Evolutionary conservation across 2,113 vertebrate species (phyloP).

Genomic region (Anolis sagrei): DNA sequence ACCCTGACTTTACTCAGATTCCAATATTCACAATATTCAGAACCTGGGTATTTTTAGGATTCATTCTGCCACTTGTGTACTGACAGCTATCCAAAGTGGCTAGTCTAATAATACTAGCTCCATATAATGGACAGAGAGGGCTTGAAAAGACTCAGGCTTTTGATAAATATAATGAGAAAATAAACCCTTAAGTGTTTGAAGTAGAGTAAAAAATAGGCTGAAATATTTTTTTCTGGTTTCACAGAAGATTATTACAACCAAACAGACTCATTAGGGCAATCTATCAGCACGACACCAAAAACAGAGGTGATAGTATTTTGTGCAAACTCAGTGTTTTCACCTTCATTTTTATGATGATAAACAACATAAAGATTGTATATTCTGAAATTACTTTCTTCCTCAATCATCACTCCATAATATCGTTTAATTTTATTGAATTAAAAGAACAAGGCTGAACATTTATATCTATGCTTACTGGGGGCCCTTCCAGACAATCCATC

Average conservation of each 20-base stretch:
- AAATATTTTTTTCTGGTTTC: slow-evolving; percentile 1
- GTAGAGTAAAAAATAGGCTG: neutral
- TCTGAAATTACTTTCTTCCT: neutral
- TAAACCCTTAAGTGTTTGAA: neutral
- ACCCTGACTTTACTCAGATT: no score
- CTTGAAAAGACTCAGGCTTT: neutral
- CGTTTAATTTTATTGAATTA: neutral
- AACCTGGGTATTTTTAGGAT: neutral
- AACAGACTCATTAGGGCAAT: neutral
- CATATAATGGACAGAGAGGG: neutral
- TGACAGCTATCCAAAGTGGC: neutral
- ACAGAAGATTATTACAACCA: slow-evolving; percentile 2
- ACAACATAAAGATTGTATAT: neutral
- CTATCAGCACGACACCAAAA: slow-evolving; percentile 1
- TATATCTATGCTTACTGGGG: neutral
- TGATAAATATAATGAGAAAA: neutral
- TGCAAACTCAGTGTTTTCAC: neutral
- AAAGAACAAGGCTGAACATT: neutral
- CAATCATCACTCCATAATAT: neutral
- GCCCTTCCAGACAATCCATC: no score
- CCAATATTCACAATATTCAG: no score
- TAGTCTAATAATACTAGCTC: neutral
- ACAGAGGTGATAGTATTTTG: neutral
- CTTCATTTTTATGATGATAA: neutral
- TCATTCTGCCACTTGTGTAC: neutral